Evolutionary conservation across 2,888 invertebrate genomes (phyloP), one percentile per base, ranked within the genome.

Genomic region (Dolichomitus sp.): DNA sequence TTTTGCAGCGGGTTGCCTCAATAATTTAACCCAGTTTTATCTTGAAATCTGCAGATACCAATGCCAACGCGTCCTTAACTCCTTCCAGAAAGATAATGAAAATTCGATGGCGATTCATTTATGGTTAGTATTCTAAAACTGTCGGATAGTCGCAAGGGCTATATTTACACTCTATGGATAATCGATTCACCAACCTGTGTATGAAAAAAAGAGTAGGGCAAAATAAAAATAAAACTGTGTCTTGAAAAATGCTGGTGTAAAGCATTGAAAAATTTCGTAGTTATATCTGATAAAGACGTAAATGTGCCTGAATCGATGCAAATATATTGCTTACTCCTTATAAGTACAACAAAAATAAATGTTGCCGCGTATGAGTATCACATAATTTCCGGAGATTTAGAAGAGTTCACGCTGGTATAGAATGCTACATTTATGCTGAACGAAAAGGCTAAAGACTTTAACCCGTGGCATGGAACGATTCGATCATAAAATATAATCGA

Each of bases 91-190:
- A 11, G 17, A 9, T n/a, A 33, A 23, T 30, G 17, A 33, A 66
- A 66, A 66, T 40, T 54, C 54, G 54, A 54, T 42, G 19, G 23
- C 14, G 42, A 54, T 54, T 69, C n/a, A 69, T 69, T 54, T 54
- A 42, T 57, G 1, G 6, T 9, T n/a, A 4, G 11, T 57, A 27
- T 57, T 27, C 4, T 33, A 30, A 27, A 30, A 57, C 6, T n/a
- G n/a, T 5, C 5, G 9, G 27, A 11, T 30, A 57, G 27, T 30
- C 6, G 30, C 27, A 12, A 27, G 27, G 11, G 5, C 11, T 27
- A 7, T 30, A 23, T 23, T 11, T 30, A 27, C 30, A n/a, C n/a
- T 23, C 5, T 23, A 30, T 27, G 54, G 30, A 54, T 54, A 14
- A 54, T 27, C 54, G 27, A 27, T 54, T 54, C 27, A 3, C 54